Percentiles rank a stretch among this genome's conserved stretches.
phyloP scores from a whole-genome alignment of 2,113 vertebrate species.

The Oreotrochilus melanogaster region DNA sequence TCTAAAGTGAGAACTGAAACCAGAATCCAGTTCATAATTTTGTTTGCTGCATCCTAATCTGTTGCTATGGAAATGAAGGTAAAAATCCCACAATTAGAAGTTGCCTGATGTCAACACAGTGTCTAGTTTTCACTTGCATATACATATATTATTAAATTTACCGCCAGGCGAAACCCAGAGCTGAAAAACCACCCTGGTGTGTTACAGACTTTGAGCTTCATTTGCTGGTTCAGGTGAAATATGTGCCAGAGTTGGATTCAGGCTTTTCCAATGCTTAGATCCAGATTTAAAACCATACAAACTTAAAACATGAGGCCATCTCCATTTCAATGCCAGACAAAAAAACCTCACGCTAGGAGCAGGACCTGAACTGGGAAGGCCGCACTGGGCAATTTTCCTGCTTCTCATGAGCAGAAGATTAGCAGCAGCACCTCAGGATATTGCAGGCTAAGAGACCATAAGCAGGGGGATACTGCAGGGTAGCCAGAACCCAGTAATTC shows the following conservation, averaged over 20 bases:
- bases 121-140: not conserved
- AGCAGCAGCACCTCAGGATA: not conserved
- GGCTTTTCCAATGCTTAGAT: not conserved
- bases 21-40: not conserved
- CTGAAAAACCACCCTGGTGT: not conserved
- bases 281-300: not conserved
- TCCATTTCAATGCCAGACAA: not conserved
- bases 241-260: not conserved
- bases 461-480: fast-evolving
- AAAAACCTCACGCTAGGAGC: not conserved
- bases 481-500: not conserved
- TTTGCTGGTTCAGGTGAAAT: not conserved
- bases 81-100: not conserved
- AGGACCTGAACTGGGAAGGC: not conserved
- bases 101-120: not conserved
- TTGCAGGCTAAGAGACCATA: not conserved
- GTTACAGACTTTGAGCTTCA: not conserved
- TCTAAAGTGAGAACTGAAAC: not conserved
- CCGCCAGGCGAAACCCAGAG: not conserved
- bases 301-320: not conserved
- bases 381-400: not conserved
- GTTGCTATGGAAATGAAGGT: not conserved
- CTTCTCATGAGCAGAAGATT: not conserved
- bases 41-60: not conserved
- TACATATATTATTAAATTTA: not conserved